Evolutionary conservation across 1,140 invertebrate genomes (phyloP).

Genomic region (Drosophila lacteicornis): DNA sequence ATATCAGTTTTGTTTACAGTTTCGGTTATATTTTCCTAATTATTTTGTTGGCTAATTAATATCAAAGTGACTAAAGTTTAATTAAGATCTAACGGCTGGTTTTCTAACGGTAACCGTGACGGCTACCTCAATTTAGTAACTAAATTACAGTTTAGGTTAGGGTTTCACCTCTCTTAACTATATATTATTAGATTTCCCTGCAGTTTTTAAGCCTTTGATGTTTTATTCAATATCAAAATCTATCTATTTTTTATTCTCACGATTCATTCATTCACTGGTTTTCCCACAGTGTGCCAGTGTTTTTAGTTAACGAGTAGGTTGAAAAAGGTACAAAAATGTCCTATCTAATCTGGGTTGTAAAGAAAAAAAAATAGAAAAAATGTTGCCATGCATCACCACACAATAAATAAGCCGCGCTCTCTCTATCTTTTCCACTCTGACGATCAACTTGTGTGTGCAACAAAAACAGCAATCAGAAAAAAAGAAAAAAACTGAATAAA

Average conservation of each 20-base stretch:
- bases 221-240: not conserved
- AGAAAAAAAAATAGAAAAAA: constrained; percentile 29
- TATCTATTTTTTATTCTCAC: not conserved
- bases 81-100: too few relatives aligned
- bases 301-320: not conserved
- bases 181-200: not conserved
- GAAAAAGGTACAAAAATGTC: not conserved
- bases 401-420: constrained; percentile 4
- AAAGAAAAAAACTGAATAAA: not conserved
- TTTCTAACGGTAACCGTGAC: too few relatives aligned
- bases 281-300: not conserved
- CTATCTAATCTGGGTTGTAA: constrained; percentile 69
- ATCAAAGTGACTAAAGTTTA: too few relatives aligned
- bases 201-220: not conserved
- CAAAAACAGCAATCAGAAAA: not conserved
- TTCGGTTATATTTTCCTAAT: too few relatives aligned
- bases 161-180: not conserved
- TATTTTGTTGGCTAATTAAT: too few relatives aligned
- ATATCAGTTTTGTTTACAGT: too few relatives aligned
- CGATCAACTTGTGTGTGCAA: constrained; percentile 10
- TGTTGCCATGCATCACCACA: constrained; percentile 17
- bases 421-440: constrained; percentile 20
- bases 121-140: not conserved
- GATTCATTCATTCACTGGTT: not conserved
- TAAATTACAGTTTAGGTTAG: not conserved